Conservation (phyloP, 2,888 invertebrate species). For the Peribatodes rhomboidaria region DNA sequence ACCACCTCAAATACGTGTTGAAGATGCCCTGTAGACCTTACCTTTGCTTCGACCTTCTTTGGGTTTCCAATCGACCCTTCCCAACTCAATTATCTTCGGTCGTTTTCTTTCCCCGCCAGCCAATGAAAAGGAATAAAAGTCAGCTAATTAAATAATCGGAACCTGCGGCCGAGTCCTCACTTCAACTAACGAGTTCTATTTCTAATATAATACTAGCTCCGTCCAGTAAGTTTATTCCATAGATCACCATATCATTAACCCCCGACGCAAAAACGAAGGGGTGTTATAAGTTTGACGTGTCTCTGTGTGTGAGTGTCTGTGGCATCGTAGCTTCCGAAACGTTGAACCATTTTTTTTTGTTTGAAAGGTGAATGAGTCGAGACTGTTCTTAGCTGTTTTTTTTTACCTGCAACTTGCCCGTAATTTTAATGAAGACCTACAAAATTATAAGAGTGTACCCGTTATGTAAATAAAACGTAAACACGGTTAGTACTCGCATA, state of each 20-base stretch:
- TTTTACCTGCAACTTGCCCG: too few species aligned
- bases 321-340: too few species aligned
- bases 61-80: constrained; percentile 46
- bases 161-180: constrained; percentile 52
- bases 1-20: constrained; percentile 1
- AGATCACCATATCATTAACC: not conserved
- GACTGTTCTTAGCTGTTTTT: too few species aligned
- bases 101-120: constrained; percentile 60
- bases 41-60: constrained; percentile 11
- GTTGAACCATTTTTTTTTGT: too few species aligned
- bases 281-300: too few species aligned
- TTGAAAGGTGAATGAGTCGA: too few species aligned
- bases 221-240: not conserved
- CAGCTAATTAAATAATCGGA: constrained; percentile 71
- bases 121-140: constrained; percentile 64
- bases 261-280: too few species aligned
- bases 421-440: too few species aligned
- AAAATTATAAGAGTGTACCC: too few species aligned
- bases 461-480: too few species aligned
- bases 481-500: too few species aligned
- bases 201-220: constrained; percentile 1
- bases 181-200: constrained; percentile 54
- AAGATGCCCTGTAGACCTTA: constrained; percentile 2
- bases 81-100: constrained; percentile 70
- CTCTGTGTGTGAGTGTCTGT: too few species aligned